Percentiles rank a stretch among this genome's conserved stretches.
These are phyloP conservation scores for Anarhynchus alexandrinus DNA, from an alignment of 2,113 vertebrate species.

Conservation along the genomic window DNA sequence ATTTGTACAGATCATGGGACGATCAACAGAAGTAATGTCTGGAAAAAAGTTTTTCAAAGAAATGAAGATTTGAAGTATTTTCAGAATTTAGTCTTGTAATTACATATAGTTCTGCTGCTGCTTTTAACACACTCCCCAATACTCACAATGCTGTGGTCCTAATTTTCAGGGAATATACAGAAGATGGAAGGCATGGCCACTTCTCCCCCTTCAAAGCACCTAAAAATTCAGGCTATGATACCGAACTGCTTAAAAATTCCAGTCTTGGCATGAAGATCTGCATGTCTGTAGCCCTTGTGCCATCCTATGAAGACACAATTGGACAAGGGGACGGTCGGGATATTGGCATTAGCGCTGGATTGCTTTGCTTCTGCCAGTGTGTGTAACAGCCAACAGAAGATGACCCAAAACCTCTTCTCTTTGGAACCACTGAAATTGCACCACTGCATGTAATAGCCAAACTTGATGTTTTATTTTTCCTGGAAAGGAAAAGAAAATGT, in stretches of 20 bases:
- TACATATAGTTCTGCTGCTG: not conserved
- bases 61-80: not conserved
- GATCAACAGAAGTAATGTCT: not conserved
- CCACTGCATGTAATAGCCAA: not conserved
- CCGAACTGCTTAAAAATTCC: not conserved
- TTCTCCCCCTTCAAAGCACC: not conserved
- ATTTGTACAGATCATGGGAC: not conserved
- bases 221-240: not conserved
- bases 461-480: not conserved
- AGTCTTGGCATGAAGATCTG: not conserved
- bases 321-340: not conserved
- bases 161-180: not conserved
- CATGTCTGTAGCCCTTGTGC: not conserved
- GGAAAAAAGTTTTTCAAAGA: not conserved
- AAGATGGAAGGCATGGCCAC: not conserved
- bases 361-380: not conserved
- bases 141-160: not conserved
- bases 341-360: accelerated
- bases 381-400: not conserved
- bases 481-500: not conserved
- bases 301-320: not conserved
- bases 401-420: not conserved
- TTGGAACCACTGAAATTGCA: not conserved
- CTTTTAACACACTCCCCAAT: not conserved
- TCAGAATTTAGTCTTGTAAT: not conserved